These are phyloP conservation scores for Brachionus angularis DNA, from an alignment of 1,140 invertebrate species.

Conservation along the genomic window DNA sequence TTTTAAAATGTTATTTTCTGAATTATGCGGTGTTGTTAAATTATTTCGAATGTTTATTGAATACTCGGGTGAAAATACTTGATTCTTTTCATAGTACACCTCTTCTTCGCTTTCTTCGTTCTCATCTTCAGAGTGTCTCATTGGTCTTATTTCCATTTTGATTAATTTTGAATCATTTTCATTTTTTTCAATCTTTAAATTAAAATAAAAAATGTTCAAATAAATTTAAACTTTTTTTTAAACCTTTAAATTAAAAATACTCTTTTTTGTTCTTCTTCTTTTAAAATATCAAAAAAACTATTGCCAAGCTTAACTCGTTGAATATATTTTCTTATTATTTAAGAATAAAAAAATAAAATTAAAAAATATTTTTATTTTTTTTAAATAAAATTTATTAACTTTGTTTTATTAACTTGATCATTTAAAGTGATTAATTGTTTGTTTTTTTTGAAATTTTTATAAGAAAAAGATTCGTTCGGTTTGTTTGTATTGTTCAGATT, in stretches of 20 bases:
- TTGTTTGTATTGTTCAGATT: constrained; percentile 48
- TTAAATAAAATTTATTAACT: neutral
- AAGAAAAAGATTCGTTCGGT: constrained; percentile 52
- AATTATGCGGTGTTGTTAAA: constrained; percentile 9
- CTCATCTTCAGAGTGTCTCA: constrained; percentile 11
- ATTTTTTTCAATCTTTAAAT: constrained; percentile 48
- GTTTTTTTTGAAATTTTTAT: constrained; percentile 47
- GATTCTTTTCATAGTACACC: neutral
- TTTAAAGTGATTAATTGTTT: constrained; percentile 52
- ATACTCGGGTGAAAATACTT: neutral
- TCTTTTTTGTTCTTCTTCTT: constrained; percentile 51
- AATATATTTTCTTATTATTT: constrained; percentile 50
- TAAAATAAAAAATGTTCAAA: constrained; percentile 8
- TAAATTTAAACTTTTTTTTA: no score
- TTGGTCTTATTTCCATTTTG: constrained; percentile 13
- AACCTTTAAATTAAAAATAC: constrained; percentile 44
- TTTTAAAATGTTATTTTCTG: constrained; percentile 6
- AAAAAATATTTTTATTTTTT: neutral
- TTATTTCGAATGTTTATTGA: neutral
- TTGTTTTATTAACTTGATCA: constrained; percentile 49
- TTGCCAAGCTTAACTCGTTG: constrained; percentile 51
- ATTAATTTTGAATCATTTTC: constrained; percentile 45
- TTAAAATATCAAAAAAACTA: constrained; percentile 53
- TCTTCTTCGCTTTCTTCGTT: constrained; percentile 9
- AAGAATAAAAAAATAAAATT: no score